Conservation (phyloP, 2,888 invertebrate genomes). For the Apamea monoglypha region DNA sequence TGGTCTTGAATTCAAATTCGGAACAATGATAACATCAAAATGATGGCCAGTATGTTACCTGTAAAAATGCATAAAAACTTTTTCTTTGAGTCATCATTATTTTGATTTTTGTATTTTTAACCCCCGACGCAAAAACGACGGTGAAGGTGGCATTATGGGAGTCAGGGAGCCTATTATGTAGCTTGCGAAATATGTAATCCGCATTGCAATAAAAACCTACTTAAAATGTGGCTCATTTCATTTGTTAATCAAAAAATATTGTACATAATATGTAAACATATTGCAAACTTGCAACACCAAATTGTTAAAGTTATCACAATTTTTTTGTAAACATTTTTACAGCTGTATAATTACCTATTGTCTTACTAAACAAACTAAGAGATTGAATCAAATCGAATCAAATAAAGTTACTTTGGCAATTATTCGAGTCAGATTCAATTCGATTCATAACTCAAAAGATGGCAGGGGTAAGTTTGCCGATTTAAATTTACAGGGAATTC, state of each 20-base stretch:
- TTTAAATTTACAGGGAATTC: constrained; percentile 37
- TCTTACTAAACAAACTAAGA: too few species aligned
- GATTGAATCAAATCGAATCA: not conserved
- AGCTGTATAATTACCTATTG: not conserved
- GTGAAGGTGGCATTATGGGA: not conserved
- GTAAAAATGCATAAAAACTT: not conserved
- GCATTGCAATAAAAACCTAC: constrained; percentile 19
- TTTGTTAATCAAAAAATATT: constrained; percentile 19
- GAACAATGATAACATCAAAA: not conserved
- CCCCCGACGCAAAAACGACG: too few species aligned
- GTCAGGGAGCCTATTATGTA: not conserved
- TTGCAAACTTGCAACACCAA: constrained; percentile 13
- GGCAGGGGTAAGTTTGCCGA: not conserved
- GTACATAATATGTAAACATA: constrained; percentile 33
- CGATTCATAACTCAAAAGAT: not conserved
- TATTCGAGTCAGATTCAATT: constrained; percentile 12
- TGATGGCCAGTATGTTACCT: not conserved
- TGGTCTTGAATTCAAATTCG: not conserved
- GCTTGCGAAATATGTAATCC: constrained; percentile 18
- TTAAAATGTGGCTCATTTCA: constrained; percentile 11
- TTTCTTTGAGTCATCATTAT: not conserved
- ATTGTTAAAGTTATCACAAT: constrained; percentile 20
- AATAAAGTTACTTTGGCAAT: not conserved
- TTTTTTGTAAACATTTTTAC: not conserved
- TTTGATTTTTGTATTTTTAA: not conserved